Conservation (phyloP, 2,888 invertebrate genomes). For the Lasioglossum calceatum region DNA sequence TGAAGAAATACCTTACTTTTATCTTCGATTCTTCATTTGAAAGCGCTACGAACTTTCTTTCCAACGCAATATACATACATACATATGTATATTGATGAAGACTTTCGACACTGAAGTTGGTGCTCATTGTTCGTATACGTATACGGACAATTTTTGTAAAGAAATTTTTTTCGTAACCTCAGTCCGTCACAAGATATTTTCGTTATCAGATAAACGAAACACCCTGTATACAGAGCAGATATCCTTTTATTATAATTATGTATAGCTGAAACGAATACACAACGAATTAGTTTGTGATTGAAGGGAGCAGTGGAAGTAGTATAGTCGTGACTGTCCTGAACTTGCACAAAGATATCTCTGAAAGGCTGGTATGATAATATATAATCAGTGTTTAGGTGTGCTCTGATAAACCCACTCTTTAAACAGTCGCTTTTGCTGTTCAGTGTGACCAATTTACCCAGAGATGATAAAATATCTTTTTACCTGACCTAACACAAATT, state of each 20-base stretch:
- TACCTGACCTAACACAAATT: not conserved
- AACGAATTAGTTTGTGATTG: not conserved
- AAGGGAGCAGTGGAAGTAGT: too few species aligned
- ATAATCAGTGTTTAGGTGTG: slow-evolving; percentile 48
- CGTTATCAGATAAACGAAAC: too few species aligned
- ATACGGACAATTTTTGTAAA: too few species aligned
- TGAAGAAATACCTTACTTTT: too few species aligned
- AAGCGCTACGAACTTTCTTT: too few species aligned
- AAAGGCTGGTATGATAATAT: slow-evolving; percentile 9
- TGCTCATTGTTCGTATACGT: not conserved
- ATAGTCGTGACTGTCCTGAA: not conserved
- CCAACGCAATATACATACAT: too few species aligned
- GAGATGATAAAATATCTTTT: not conserved
- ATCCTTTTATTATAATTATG: not conserved
- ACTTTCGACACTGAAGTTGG: not conserved
- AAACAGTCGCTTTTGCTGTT: slow-evolving; percentile 44
- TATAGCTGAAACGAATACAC: not conserved
- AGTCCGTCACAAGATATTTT: too few species aligned
- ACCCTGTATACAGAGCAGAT: not conserved
- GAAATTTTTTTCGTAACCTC: too few species aligned
- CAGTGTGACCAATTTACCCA: not conserved
- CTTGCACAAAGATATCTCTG: not conserved
- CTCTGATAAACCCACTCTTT: slow-evolving; percentile 60
- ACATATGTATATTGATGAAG: not conserved
- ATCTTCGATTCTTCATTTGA: too few species aligned